Evolutionary conservation across 2,888 invertebrate genomes (phyloP).

Genomic region (Xylota sylvarum): DNA sequence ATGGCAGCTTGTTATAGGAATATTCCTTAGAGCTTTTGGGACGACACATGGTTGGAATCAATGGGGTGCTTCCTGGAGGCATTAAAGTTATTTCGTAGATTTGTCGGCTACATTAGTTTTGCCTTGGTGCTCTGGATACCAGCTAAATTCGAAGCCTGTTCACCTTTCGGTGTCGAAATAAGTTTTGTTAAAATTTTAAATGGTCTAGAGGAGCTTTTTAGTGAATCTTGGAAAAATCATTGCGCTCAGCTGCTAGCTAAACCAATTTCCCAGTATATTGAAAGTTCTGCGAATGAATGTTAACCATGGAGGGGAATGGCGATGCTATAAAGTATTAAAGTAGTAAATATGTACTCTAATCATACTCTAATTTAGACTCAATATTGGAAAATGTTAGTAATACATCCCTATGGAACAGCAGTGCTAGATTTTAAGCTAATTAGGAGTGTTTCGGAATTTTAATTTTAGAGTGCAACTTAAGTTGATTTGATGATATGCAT

Average conservation of each 20-base stretch:
- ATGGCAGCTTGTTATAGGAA: not conserved
- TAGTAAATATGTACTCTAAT: no score
- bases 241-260: not conserved
- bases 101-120: not conserved
- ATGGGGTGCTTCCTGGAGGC: not conserved
- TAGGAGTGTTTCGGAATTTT: no score
- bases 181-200: not conserved
- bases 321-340: no score
- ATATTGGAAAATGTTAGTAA: no score
- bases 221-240: not conserved
- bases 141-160: not conserved
- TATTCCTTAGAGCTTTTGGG: constrained; percentile 16
- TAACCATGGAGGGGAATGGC: no score
- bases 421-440: no score
- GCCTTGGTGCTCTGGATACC: not conserved
- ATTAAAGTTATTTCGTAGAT: not conserved
- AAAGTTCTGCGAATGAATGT: not conserved
- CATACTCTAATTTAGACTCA: no score
- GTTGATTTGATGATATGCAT: no score
- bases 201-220: not conserved
- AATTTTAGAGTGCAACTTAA: no score
- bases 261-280: constrained; percentile 30
- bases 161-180: not conserved
- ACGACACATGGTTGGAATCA: constrained; percentile 5
- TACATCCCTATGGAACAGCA: no score